phyloP scores from a whole-genome alignment of 2,797 vertebrate species.

The Phalloptychus januarius region DNA sequence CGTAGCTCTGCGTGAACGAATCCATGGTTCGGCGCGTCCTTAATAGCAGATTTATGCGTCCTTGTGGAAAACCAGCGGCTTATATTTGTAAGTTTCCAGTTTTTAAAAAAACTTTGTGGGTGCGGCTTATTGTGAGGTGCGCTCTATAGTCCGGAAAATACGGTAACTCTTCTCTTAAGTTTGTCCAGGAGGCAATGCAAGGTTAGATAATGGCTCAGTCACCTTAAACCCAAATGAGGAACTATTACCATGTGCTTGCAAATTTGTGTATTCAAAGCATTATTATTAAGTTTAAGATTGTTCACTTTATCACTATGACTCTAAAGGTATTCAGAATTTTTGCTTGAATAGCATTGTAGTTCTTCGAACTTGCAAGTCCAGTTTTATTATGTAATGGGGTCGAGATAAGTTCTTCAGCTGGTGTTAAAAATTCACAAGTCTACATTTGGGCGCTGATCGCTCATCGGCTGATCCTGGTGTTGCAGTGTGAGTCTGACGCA shows the following conservation, averaged over 20 bases:
- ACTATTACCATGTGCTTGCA: slow-evolving; percentile 9
- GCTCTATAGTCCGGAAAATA: too few species aligned
- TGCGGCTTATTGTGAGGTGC: too few species aligned
- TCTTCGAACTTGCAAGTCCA: slow-evolving; percentile 7
- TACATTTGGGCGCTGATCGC: slow-evolving; percentile 55
- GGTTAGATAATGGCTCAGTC: slow-evolving; percentile 85
- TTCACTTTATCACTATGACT: background rate
- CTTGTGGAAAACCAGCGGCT: too few species aligned
- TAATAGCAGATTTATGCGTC: too few species aligned
- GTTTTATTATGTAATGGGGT: slow-evolving; percentile 35
- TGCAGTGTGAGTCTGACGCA: background rate
- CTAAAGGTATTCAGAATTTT: background rate
- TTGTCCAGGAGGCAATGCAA: slow-evolving; percentile 87
- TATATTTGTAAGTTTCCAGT: too few species aligned
- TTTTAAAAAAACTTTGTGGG: too few species aligned
- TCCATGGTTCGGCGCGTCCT: too few species aligned
- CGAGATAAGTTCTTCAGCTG: slow-evolving; percentile 10
- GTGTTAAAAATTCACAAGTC: slow-evolving; percentile 51
- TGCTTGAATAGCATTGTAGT: background rate
- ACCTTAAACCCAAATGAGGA: slow-evolving; percentile 77
- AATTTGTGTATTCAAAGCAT: background rate
- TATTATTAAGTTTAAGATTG: background rate
- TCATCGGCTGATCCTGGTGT: slow-evolving; percentile 39
- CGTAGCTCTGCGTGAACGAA: too few species aligned
- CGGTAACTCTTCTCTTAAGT: slow-evolving; percentile 90